Percentiles rank a stretch among this genome's conserved stretches.
These are phyloP conservation scores for Sebastes wilsoni DNA, from an alignment of 2,797 vertebrate genomes.

Conservation along the genomic window DNA sequence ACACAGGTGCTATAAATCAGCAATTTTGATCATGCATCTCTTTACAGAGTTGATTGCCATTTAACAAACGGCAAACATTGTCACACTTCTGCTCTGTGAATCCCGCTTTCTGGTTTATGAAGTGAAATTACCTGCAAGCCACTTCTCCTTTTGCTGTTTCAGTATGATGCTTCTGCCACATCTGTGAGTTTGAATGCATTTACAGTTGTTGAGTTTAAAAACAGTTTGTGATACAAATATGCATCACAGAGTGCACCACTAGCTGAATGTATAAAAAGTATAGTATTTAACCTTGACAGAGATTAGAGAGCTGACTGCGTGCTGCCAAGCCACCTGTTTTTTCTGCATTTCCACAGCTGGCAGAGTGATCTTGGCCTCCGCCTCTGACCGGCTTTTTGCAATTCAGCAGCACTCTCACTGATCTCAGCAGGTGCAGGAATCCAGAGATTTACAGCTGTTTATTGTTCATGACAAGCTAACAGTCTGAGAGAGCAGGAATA, in stretches of 20 bases:
- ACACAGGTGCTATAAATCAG: neutral
- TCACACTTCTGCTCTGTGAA: constrained; percentile 18
- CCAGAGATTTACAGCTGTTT: constrained; percentile 30
- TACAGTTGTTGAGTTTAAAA: neutral
- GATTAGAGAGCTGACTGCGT: neutral
- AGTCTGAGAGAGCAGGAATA: constrained; percentile 2
- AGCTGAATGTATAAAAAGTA: neutral
- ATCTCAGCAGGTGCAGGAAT: constrained; percentile 57
- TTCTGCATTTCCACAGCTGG: constrained; percentile 45
- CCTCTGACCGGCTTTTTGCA: constrained; percentile 9
- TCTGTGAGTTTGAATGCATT: neutral
- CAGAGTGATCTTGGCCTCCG: constrained; percentile 15
- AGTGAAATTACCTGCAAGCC: neutral
- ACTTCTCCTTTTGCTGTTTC: neutral
- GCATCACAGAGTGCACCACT: neutral
- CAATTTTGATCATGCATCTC: neutral
- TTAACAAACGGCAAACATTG: neutral
- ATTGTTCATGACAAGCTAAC: constrained; percentile 23
- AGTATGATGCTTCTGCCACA: neutral
- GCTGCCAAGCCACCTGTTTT: constrained; percentile 9
- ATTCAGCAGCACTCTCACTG: constrained; percentile 30
- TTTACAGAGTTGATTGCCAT: neutral
- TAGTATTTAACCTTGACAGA: neutral
- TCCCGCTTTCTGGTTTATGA: neutral
- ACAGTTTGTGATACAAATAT: neutral